These are phyloP conservation scores for Pygathrix nemaeus DNA, from an alignment of 2,113 vertebrate genomes.

Conservation along the genomic window DNA sequence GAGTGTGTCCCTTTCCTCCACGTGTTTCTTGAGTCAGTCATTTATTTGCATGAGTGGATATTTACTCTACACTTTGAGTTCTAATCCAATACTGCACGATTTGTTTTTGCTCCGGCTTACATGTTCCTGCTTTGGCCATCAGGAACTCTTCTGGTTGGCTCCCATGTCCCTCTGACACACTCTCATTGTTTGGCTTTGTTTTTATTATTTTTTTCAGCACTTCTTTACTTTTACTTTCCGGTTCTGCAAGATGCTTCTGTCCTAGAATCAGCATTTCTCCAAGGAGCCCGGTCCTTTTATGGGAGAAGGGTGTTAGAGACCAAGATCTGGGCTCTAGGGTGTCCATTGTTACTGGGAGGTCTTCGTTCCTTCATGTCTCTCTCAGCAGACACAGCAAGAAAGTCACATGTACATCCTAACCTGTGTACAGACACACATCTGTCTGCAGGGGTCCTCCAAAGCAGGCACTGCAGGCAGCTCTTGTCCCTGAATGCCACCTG, in stretches of 20 bases:
- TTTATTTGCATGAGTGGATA: fast-evolving
- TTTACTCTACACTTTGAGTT: not conserved
- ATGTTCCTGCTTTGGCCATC: fast-evolving
- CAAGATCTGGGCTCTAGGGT: fast-evolving
- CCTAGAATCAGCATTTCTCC: not conserved
- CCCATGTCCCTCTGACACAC: fast-evolving
- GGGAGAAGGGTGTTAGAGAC: not conserved
- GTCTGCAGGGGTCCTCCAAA: no score
- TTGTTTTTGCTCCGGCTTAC: not conserved
- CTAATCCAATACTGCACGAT: fast-evolving
- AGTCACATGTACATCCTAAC: fast-evolving
- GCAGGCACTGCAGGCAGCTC: no score
- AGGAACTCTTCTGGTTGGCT: not conserved
- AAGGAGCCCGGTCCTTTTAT: fast-evolving
- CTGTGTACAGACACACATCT: fast-evolving
- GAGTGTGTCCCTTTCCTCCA: fast-evolving
- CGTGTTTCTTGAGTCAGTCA: not conserved
- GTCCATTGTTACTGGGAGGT: fast-evolving
- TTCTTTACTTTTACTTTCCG: not conserved
- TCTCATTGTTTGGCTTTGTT: fast-evolving
- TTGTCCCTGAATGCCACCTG: no score
- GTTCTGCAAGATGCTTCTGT: fast-evolving
- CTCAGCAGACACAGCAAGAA: not conserved
- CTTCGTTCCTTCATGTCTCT: fast-evolving
- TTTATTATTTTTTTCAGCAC: no score